Conservation (phyloP, 2,888 invertebrate genomes). For the Apeira syringaria region DNA sequence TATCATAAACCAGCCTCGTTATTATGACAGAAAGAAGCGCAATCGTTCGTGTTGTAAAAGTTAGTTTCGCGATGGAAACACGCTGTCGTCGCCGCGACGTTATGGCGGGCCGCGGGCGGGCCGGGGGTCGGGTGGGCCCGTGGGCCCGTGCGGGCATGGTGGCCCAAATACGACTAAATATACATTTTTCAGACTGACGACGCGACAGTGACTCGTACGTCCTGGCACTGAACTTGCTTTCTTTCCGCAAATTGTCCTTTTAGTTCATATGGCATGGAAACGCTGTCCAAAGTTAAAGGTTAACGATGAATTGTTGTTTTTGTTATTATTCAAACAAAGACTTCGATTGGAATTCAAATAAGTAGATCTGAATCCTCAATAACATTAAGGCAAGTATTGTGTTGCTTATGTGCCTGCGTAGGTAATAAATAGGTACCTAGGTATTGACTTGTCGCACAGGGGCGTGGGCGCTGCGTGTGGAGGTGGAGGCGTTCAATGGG, state of each 20-base stretch:
- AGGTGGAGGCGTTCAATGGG: conserved; percentile 63
- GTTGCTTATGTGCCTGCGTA: background rate
- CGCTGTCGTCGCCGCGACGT: conserved; percentile 25
- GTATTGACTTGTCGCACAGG: conserved; percentile 6
- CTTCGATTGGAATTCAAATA: too few relatives aligned
- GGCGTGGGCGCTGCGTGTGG: conserved; percentile 52
- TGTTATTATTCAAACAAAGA: too few relatives aligned
- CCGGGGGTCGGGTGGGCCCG: too few relatives aligned
- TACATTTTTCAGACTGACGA: conserved; percentile 79
- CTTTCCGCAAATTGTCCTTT: conserved; percentile 51
- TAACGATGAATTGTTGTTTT: background rate
- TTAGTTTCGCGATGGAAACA: conserved; percentile 45
- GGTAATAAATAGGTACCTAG: conserved; percentile 23
- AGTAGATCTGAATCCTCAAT: too few relatives aligned
- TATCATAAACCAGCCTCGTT: conserved; percentile 14
- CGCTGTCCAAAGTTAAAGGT: background rate
- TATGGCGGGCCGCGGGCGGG: conserved; percentile 7
- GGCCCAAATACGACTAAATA: conserved; percentile 76
- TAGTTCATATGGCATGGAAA: conserved; percentile 2
- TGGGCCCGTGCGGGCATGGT: too few relatives aligned
- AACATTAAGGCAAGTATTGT: background rate
- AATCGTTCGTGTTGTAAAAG: conserved; percentile 32
- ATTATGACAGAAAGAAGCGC: conserved; percentile 15
- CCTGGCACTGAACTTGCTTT: conserved; percentile 73
- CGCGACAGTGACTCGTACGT: conserved; percentile 68